Base-by-base conservation (phyloP, 2,797 vertebrate genomes). In the Takifugu rubripes region DNA sequence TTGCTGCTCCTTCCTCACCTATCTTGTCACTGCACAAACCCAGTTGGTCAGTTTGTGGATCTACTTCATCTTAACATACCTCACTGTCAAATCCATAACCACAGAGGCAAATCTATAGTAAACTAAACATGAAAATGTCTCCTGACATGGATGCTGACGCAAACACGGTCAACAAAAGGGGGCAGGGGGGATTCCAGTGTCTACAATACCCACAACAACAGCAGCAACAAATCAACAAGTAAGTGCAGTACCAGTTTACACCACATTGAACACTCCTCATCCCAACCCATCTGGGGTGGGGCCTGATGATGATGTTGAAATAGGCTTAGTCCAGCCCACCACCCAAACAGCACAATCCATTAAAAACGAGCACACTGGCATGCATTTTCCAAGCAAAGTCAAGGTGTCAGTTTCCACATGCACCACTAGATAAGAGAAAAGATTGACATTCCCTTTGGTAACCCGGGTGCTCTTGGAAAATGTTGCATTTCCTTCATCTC, bases 231-330 rank as follows among this genome's bases (percentile, higher is more conserved):
- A 54, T 81, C 81, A 85, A 87, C 84, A 87, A 81, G 83, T 89
- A 79, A 81, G 79, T 87, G 83, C 82, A 86, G 68, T 85, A 81
- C 78, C 79, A 64, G 66, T 71, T 77, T 81, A 65, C 61, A 66
- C 79, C 84, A 84, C 82, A 47, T 65, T 66, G 49, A 77, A 65
- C 70, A 65, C 75, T 82, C 79, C 70, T 70, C 15, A 72, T 57
- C 56, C 59, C 60, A 61, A 63, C 61, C 68, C 50, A 68, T 77
- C 61, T 53, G 42, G 61, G 45, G 49, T 50, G 52, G 71, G 52
- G 67, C 44, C 17, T 40, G 36, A 40, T 14, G 36, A 21, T 48
- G 74, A 54, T 54, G 69, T 64, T 66, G 57, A 80, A 79, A 69
- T 27, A 66, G 60, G 53, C 70, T 70, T 45, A 73, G 54, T 64